Percentiles rank a stretch among this genome's conserved stretches.
These are phyloP conservation scores for Plutella xylostella DNA, from an alignment of 2,888 invertebrate genomes.

Conservation along the genomic window DNA sequence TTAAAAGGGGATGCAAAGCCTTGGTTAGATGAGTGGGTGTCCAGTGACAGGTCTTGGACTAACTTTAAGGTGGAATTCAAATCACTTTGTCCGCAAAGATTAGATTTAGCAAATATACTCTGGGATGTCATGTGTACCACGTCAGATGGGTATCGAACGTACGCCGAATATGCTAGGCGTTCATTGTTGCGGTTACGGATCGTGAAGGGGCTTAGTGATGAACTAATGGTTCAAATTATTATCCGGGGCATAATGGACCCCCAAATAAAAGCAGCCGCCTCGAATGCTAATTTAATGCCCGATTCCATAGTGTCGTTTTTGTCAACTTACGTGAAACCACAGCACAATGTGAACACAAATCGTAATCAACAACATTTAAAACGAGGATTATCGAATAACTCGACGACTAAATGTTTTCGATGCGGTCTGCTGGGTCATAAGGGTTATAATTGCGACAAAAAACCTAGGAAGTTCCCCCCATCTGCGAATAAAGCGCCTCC, in stretches of 20 bases:
- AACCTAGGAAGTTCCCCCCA: background rate
- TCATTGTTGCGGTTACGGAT: background rate
- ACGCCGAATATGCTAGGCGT: background rate
- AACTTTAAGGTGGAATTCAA: background rate
- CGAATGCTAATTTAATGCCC: background rate
- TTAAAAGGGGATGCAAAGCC: background rate
- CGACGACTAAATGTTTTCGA: background rate
- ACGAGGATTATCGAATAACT: background rate
- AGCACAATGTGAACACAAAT: too few relatives aligned
- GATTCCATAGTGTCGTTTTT: background rate
- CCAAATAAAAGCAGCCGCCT: background rate
- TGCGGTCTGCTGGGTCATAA: background rate
- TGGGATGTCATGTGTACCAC: background rate
- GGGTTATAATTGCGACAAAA: background rate
- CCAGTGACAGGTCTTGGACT: background rate
- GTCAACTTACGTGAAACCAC: background rate
- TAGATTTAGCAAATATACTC: background rate
- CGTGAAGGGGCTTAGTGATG: background rate
- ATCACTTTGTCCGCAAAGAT: background rate
- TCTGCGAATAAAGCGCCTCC: too few relatives aligned
- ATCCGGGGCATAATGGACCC: constrained; percentile 1
- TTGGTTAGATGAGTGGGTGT: background rate
- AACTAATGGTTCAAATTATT: background rate
- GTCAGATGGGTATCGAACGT: background rate
- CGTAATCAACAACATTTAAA: background rate